Percentiles rank a stretch among this genome's conserved stretches.
Evolutionary conservation across 1,140 invertebrate genomes (phyloP).

Genomic region (Drosophila funebris): DNA sequence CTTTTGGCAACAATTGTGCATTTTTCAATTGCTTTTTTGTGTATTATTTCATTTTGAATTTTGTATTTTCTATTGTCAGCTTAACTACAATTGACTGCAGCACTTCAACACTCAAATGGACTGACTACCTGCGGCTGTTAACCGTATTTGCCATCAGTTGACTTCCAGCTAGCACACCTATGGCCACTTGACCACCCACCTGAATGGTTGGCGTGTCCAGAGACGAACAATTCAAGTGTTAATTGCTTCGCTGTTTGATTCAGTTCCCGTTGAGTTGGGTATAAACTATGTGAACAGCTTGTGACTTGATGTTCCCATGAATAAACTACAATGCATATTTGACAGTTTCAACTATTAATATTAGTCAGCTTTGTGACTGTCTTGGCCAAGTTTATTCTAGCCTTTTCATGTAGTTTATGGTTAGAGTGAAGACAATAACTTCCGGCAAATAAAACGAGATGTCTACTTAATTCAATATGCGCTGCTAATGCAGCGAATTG

Average conservation of each 20-base stretch:
- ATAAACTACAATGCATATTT: neutral
- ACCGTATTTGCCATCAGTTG: neutral
- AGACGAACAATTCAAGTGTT: neutral
- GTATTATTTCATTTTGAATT: neutral
- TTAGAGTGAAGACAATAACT: conserved; percentile 3
- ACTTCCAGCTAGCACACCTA: neutral
- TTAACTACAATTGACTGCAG: conserved; percentile 26
- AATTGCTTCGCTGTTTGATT: conserved; percentile 4
- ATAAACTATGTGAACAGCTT: neutral
- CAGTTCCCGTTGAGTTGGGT: neutral
- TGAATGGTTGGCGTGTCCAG: neutral
- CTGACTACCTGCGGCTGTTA: conserved; percentile 8
- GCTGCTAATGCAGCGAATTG: conserved; percentile 54
- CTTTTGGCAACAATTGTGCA: conserved; percentile 50
- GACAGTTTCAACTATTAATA: neutral
- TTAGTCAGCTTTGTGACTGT: neutral
- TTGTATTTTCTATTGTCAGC: neutral
- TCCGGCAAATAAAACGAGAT: conserved; percentile 53
- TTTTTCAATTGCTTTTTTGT: conserved; percentile 28
- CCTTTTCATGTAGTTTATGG: neutral
- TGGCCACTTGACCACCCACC: conserved; percentile 7
- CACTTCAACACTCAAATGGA: conserved; percentile 20
- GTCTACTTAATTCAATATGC: conserved; percentile 65
- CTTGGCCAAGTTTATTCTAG: neutral
- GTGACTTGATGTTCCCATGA: too few species aligned